A percentile compares a stretch with the other conserved stretches of the same genome.
Evolutionary conservation across 2,797 vertebrate genomes (phyloP).

Genomic region (Clarias fuscus): DNA sequence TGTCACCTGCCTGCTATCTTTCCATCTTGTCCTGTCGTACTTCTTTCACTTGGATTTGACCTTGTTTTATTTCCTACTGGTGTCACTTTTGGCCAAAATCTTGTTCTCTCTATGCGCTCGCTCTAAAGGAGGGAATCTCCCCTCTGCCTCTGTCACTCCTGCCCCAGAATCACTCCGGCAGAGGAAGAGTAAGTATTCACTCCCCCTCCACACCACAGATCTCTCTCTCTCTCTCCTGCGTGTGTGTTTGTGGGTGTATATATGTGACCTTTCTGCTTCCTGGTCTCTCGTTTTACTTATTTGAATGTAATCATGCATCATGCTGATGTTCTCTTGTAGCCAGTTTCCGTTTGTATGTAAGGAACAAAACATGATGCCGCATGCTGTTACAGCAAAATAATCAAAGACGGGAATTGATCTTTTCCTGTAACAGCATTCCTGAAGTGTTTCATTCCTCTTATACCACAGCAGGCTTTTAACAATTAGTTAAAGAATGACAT

Average conservation of each 20-base stretch:
- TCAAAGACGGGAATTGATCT: neutral
- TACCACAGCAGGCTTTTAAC: slow-evolving; percentile 11
- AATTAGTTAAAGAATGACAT: neutral
- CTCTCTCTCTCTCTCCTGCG: neutral
- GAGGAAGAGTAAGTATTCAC: slow-evolving; percentile 74
- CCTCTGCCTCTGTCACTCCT: slow-evolving; percentile 57
- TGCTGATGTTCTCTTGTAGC: neutral
- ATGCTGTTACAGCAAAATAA: neutral
- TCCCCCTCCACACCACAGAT: slow-evolving; percentile 14
- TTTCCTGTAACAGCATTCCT: neutral
- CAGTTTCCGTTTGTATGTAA: slow-evolving; percentile 1
- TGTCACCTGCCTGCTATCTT: slow-evolving; percentile 35
- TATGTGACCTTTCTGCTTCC: slow-evolving; percentile 9
- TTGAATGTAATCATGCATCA: neutral
- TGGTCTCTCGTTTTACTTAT: neutral
- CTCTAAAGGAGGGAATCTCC: slow-evolving; percentile 58
- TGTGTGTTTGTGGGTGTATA: slow-evolving; percentile 33
- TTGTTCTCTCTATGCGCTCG: slow-evolving; percentile 2
- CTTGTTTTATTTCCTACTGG: neutral
- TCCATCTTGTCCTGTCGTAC: neutral
- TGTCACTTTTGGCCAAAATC: slow-evolving; percentile 26
- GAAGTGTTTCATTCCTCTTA: slow-evolving; percentile 22
- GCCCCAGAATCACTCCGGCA: slow-evolving; percentile 63
- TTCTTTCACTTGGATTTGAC: neutral
- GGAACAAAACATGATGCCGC: neutral